Evolutionary conservation across 2,797 vertebrate species (phyloP), one percentile per base, ranked within the genome.

Genomic region (Chrosomus eos): DNA sequence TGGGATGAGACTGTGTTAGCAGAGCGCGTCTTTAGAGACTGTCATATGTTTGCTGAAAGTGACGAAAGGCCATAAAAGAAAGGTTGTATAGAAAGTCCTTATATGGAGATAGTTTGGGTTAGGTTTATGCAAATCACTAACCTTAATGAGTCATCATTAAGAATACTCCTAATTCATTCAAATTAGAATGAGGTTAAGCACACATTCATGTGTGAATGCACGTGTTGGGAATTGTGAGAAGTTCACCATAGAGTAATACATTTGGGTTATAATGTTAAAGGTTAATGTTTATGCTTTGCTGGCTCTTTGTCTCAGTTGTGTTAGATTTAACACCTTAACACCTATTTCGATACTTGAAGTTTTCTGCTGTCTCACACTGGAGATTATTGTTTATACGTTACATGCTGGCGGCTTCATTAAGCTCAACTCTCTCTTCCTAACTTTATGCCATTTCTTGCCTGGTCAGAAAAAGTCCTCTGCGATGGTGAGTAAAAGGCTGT

Each of bases 401-500:
- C n/a, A n/a, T n/a, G 16, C 72, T 66, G 40, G 45, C 13, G 16
- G 43, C 62, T 83, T 75, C 45, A 55, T 31, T 83, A 72, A 38
- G 26, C 48, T 53, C 62, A 67, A 36, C 55, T 77, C 33, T 83
- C 28, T 64, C 43, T 73, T 26, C 26, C 13, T 23, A 43, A 74
- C 11, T 74, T 43, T 1, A 11, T 11, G 33, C 36, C 45, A 55
- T n/a, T 53, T n/a, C 53, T 66, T 62, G 19, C 60, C 9, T 64
- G 66, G 38, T 71, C 26, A 84, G 64, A 53, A 62, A 75, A 70
- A 23, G 33, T 55, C 26, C 3, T 84, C 60, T 70, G 33, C 70
- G 75, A 84, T 62, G 66, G 45, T 84, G 64, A 79, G 75, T 33
- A 26, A 45, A 26, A 79, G 31, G 51, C 28, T 67, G 33, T 31